Conservation (phyloP, 2,888 invertebrate genomes). For the Allophyes oxyacanthae region DNA sequence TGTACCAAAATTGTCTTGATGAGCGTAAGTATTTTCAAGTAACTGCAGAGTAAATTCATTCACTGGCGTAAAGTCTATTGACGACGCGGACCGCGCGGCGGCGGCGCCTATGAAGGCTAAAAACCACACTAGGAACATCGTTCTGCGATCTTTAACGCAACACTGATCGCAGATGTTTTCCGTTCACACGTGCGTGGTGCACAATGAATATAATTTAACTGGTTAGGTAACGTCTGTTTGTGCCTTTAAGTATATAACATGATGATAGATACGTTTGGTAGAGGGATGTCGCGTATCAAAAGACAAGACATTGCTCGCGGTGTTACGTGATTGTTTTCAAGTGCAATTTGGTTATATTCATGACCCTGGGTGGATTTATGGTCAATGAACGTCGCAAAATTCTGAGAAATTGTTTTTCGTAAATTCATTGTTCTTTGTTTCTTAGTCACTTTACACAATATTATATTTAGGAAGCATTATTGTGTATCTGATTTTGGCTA, state of each 20-base stretch:
- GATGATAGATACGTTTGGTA: constrained; percentile 37
- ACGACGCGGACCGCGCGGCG: constrained; percentile 67
- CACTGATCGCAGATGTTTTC: constrained; percentile 63
- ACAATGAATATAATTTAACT: constrained; percentile 76
- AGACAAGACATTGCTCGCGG: constrained; percentile 14
- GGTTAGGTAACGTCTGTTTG: constrained; percentile 70
- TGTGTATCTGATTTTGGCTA: too few species aligned
- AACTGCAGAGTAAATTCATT: constrained; percentile 79
- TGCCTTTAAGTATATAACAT: constrained; percentile 48
- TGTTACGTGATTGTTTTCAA: constrained; percentile 8
- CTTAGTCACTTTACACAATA: too few species aligned
- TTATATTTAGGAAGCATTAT: too few species aligned
- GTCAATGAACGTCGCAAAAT: constrained; percentile 20
- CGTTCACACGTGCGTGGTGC: constrained; percentile 73
- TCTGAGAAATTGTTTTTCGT: neutral
- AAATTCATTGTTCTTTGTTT: neutral
- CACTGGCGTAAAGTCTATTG: constrained; percentile 70
- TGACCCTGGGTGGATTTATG: constrained; percentile 39
- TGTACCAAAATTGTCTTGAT: constrained; percentile 76
- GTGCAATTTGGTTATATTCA: neutral
- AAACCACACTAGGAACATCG: constrained; percentile 70
- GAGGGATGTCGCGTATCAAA: constrained; percentile 31
- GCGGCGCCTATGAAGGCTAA: constrained; percentile 65
- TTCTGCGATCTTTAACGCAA: constrained; percentile 61
- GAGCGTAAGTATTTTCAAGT: constrained; percentile 77